A percentile compares a stretch with the other conserved stretches of the same genome.
Conservation (phyloP, 2,113 vertebrate genomes). For the Vicugna pacos region DNA sequence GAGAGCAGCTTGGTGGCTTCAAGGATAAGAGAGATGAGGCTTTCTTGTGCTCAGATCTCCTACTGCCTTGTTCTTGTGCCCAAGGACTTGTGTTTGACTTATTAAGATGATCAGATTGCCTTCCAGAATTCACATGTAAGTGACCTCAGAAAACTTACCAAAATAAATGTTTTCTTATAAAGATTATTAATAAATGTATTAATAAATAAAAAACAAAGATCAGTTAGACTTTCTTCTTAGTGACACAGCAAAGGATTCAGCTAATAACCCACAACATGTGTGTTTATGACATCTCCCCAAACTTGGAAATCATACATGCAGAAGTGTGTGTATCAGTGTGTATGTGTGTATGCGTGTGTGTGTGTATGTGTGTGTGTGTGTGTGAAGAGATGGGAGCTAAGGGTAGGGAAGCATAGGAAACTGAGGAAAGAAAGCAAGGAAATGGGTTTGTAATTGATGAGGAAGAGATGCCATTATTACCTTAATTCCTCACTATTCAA, state of each 20-base stretch:
- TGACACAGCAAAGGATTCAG: neutral
- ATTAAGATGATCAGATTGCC: neutral
- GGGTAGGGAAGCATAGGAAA: neutral
- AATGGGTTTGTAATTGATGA: neutral
- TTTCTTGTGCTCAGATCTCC: neutral
- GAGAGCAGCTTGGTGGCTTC: neutral
- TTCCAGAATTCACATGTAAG: neutral
- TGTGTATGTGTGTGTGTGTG: neutral
- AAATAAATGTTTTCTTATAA: neutral
- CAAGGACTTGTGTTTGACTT: neutral
- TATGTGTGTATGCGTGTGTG: neutral
- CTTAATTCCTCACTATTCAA: neutral
- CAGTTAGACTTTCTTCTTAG: neutral
- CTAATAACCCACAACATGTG: neutral
- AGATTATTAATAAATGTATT: neutral
- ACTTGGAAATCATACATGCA: neutral
- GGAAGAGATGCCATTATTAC: neutral
- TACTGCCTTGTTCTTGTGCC: neutral
- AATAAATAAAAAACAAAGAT: neutral
- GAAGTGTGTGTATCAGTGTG: neutral
- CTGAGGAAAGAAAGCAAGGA: neutral
- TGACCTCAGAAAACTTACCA: neutral
- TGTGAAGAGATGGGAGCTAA: neutral
- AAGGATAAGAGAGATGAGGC: neutral
- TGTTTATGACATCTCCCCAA: neutral